These are phyloP conservation scores for zebrafish (Danio rerio) DNA, from an alignment of 2,113 vertebrate genomes.

Conservation along the genomic window DNA sequence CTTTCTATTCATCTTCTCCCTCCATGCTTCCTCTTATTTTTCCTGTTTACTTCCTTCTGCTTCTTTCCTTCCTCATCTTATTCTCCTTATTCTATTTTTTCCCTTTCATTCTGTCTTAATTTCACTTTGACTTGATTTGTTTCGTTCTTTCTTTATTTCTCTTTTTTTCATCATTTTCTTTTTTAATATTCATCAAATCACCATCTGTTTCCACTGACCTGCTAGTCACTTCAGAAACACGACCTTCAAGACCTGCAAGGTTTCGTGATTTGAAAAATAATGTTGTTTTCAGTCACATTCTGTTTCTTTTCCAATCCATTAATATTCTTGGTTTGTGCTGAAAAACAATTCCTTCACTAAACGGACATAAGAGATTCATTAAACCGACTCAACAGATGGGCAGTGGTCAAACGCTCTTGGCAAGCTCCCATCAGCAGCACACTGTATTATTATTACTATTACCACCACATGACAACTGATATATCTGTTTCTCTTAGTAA, in stretches of 20 bases:
- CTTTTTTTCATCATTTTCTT: background rate
- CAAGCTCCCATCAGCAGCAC: slow-evolving; percentile 45
- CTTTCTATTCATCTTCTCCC: too few species aligned
- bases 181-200: background rate
- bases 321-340: slow-evolving; percentile 16
- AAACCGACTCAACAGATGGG: slow-evolving; percentile 56
- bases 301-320: slow-evolving; percentile 16
- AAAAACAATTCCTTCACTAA: slow-evolving; percentile 39
- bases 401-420: slow-evolving; percentile 53
- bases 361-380: slow-evolving; percentile 56
- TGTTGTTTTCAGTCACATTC: background rate
- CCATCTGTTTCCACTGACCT: background rate
- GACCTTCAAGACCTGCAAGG: background rate
- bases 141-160: background rate
- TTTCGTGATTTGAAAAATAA: slow-evolving; percentile 8
- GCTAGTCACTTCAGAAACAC: background rate
- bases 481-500: slow-evolving; percentile 55
- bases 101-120: background rate
- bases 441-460: slow-evolving; percentile 45
- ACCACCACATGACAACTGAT: slow-evolving; percentile 48
- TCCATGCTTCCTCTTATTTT: too few species aligned
- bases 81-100: background rate
- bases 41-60: too few species aligned
- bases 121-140: background rate
- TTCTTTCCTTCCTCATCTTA: background rate